Evolutionary conservation across 1,140 invertebrate species (phyloP).

Genomic region (Ptiloglossa arizonensis): DNA sequence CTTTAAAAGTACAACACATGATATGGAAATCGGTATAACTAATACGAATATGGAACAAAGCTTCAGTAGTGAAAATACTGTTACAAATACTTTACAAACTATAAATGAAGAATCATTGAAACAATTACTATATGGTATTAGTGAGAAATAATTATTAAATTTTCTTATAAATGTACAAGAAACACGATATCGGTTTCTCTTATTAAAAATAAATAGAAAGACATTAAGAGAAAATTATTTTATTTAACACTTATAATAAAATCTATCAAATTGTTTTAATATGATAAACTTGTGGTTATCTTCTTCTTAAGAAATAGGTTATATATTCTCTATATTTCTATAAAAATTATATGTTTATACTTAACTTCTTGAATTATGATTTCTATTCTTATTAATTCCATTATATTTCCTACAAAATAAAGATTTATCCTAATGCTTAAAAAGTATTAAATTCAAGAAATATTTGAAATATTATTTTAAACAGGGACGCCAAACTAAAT

Average conservation of each 20-base stretch:
- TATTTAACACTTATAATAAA: slow-evolving; percentile 17
- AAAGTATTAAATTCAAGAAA: no score
- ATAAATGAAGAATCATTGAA: slow-evolving; percentile 83
- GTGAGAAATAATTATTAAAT: slow-evolving; percentile 66
- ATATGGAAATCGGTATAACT: slow-evolving; percentile 51
- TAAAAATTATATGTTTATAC: background rate
- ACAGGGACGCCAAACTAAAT: no score
- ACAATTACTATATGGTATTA: slow-evolving; percentile 79
- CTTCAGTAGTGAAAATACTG: slow-evolving; percentile 52
- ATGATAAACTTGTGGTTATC: background rate
- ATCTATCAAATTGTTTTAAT: background rate
- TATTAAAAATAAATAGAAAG: slow-evolving; percentile 26
- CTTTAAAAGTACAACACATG: slow-evolving; percentile 34
- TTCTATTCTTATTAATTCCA: background rate
- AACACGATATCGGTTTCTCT: slow-evolving; percentile 12
- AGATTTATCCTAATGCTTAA: background rate
- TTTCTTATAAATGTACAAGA: background rate
- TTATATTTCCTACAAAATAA: background rate
- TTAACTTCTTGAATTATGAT: background rate
- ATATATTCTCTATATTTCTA: background rate
- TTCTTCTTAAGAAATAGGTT: background rate
- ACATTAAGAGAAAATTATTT: slow-evolving; percentile 7
- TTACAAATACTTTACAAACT: slow-evolving; percentile 73
- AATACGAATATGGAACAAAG: slow-evolving; percentile 46
- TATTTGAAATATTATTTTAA: no score